A percentile compares a stretch with the other conserved stretches of the same genome.
Evolutionary conservation across 1,140 invertebrate genomes (phyloP).

Genomic region (Anagrus nilaparvatae): DNA sequence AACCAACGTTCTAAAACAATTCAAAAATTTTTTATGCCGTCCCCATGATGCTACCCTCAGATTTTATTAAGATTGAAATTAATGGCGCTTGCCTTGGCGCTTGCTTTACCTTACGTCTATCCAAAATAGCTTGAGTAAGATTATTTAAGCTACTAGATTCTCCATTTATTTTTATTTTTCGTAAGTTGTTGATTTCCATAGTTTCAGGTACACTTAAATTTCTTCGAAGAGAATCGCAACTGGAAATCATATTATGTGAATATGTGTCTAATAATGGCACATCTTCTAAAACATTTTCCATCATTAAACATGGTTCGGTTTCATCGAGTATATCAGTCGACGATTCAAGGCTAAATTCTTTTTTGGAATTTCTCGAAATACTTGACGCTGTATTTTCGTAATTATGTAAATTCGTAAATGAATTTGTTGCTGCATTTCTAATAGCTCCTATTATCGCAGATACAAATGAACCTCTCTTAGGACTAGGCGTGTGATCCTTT

Average conservation of each 20-base stretch:
- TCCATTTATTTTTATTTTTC: constrained; percentile 24
- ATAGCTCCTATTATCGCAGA: constrained; percentile 58
- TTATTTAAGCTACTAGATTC: constrained; percentile 37
- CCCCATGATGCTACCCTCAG: no score
- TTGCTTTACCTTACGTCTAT: constrained; percentile 34
- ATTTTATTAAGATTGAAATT: no score
- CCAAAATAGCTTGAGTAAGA: constrained; percentile 36
- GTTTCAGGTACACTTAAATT: constrained; percentile 35
- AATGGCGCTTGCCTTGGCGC: no score
- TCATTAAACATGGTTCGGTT: constrained; percentile 68
- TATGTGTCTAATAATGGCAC: constrained; percentile 53
- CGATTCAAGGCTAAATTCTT: constrained; percentile 37
- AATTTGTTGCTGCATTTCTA: constrained; percentile 48
- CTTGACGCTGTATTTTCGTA: constrained; percentile 28
- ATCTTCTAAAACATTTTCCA: constrained; percentile 61
- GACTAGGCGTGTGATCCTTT: constrained; percentile 46
- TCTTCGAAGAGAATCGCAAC: constrained; percentile 39
- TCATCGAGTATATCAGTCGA: constrained; percentile 64
- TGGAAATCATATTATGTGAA: constrained; percentile 58
- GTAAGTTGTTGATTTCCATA: constrained; percentile 26
- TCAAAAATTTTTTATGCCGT: no score
- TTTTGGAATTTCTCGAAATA: constrained; percentile 35
- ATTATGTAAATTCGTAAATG: constrained; percentile 33
- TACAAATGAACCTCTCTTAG: constrained; percentile 53
- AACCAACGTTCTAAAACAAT: no score